These are phyloP conservation scores for Scaptomyza montana DNA, from an alignment of 1,140 invertebrate species.

Conservation along the genomic window DNA sequence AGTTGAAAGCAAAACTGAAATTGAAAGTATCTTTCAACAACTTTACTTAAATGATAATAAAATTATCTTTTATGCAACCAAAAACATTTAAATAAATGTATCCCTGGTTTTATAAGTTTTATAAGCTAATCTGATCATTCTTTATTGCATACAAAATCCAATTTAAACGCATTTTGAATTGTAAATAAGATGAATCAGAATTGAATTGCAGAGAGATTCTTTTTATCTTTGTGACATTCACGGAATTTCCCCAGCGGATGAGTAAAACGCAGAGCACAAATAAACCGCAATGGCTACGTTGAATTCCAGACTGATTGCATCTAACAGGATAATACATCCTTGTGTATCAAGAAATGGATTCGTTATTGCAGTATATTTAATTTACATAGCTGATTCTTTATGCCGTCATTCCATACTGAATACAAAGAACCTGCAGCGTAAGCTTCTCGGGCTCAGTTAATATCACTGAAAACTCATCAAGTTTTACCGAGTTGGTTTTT, in stretches of 20 bases:
- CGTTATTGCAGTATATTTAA: conserved; percentile 1
- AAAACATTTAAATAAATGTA: too few species aligned
- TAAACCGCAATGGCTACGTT: conserved; percentile 6
- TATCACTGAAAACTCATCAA: too few species aligned
- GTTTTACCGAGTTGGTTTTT: not conserved
- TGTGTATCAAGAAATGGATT: not conserved
- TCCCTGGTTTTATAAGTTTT: too few species aligned
- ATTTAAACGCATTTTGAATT: conserved; percentile 24
- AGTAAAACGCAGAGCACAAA: not conserved
- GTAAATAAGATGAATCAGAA: conserved; percentile 35
- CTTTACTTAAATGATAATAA: too few species aligned
- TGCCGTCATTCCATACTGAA: conserved; percentile 2
- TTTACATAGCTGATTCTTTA: not conserved
- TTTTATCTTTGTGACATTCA: conserved; percentile 16
- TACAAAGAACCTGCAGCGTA: conserved; percentile 7
- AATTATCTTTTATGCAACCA: too few species aligned
- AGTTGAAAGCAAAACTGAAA: conserved; percentile 19
- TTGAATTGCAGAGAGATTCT: conserved; percentile 22
- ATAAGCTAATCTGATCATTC: not conserved
- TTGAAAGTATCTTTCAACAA: not conserved
- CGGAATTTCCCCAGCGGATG: conserved; percentile 32
- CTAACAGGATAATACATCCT: conserved; percentile 9
- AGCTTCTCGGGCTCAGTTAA: not conserved
- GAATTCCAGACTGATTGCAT: conserved; percentile 29
- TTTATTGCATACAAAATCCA: conserved; percentile 9